Conservation (phyloP, 2,888 invertebrate species). For the Philonicus albiceps region DNA sequence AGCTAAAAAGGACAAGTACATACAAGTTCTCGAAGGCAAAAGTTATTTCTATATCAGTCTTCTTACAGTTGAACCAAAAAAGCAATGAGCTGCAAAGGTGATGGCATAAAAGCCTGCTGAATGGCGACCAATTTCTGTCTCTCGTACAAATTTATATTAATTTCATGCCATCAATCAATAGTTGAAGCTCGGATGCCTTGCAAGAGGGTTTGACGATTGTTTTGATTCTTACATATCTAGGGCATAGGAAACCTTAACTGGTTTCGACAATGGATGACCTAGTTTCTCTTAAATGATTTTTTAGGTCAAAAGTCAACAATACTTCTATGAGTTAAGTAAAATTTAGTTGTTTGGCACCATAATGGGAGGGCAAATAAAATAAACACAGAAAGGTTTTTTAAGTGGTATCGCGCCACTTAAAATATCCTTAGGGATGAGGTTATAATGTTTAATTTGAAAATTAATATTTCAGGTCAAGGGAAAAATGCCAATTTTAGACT, state of each 20-base stretch:
- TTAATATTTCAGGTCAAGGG: background rate
- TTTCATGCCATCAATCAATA: background rate
- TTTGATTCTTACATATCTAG: background rate
- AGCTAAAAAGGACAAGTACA: background rate
- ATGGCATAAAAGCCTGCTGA: background rate
- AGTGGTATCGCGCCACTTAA: background rate
- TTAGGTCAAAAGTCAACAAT: background rate
- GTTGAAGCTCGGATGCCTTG: background rate
- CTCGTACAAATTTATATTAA: background rate
- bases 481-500: background rate
- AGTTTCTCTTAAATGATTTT: background rate
- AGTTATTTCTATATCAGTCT: background rate
- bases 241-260: background rate
- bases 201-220: background rate
- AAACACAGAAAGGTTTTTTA: background rate
- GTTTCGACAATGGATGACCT: background rate
- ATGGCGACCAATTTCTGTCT: background rate
- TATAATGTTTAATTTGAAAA: background rate
- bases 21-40: background rate
- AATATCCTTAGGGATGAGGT: background rate
- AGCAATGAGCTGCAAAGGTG: background rate
- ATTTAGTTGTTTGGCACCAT: background rate
- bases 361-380: background rate
- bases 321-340: background rate
- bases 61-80: background rate